Evolutionary conservation across 1,140 invertebrate species (phyloP).

Genomic region (Drosophila ironensis): DNA sequence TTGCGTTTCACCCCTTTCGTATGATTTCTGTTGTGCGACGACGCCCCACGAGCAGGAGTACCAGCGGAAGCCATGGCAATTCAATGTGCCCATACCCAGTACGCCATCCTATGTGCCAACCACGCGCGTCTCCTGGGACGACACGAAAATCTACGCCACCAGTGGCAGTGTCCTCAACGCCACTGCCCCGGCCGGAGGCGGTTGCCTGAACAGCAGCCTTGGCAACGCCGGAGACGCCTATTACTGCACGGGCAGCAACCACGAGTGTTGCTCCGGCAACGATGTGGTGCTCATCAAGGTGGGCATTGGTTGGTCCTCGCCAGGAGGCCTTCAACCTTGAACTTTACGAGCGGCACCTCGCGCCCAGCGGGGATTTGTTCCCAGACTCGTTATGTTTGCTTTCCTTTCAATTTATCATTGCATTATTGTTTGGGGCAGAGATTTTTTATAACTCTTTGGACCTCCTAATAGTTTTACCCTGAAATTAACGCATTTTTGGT

Average conservation of each 20-base stretch:
- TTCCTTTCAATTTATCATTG: too few species aligned
- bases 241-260: conserved; percentile 76
- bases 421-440: too few species aligned
- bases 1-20: not conserved
- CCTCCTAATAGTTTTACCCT: too few species aligned
- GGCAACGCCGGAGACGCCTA: conserved; percentile 63
- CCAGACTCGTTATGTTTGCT: too few species aligned
- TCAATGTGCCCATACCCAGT: conserved; percentile 71
- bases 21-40: conserved; percentile 11
- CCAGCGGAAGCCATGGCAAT: conserved; percentile 72
- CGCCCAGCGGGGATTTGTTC: too few species aligned
- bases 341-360: conserved; percentile 40
- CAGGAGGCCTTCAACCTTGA: conserved; percentile 47
- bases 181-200: conserved; percentile 30
- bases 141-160: conserved; percentile 76
- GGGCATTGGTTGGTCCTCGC: conserved; percentile 35
- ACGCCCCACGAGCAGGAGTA: conserved; percentile 41
- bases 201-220: conserved; percentile 11
- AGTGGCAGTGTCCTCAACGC: conserved; percentile 17
- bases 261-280: conserved; percentile 78
- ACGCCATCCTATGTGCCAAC: conserved; percentile 80
- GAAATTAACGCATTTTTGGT: too few species aligned
- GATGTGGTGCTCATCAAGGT: conserved; percentile 82
- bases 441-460: too few species aligned
- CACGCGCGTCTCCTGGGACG: conserved; percentile 79